Percentiles rank a stretch among this genome's conserved stretches.
These are phyloP conservation scores for Trogon melanurus DNA, from an alignment of 2,113 vertebrate species.

Conservation along the genomic window DNA sequence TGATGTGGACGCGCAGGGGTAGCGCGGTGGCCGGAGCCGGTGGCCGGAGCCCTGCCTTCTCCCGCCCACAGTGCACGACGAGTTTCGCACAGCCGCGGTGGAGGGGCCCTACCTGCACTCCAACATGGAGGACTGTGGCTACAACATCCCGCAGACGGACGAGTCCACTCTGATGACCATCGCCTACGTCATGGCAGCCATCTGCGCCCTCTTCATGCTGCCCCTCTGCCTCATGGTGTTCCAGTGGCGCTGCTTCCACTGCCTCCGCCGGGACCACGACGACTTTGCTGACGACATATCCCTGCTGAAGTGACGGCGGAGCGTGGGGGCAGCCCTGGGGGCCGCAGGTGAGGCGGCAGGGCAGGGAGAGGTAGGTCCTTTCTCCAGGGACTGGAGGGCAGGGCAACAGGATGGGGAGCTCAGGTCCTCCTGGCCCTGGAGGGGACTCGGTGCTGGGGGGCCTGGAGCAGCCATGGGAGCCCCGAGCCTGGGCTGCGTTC, in stretches of 20 bases:
- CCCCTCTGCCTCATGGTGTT: conserved; percentile 98
- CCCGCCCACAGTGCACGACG: conserved; percentile 83
- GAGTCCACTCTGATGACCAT: conserved; percentile 99
- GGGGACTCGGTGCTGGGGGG: not conserved
- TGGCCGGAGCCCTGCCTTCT: not conserved
- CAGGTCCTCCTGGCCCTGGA: not conserved
- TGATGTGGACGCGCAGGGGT: rapidly evolving
- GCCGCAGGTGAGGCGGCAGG: not conserved
- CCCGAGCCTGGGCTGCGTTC: not conserved
- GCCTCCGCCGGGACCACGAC: conserved; percentile 84
- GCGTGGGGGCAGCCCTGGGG: not conserved
- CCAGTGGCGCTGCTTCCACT: conserved; percentile 96
- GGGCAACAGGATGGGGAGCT: not conserved
- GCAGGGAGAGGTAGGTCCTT: not conserved
- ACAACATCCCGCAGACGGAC: conserved; percentile 97
- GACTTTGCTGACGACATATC: conserved; percentile 97
- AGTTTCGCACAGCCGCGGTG: conserved; percentile 89
- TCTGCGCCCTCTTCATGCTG: conserved; percentile 98
- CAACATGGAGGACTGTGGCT: conserved; percentile 96
- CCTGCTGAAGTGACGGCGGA: conserved; percentile 86
- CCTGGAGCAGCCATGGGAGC: not conserved
- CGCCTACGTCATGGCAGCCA: conserved; percentile 97
- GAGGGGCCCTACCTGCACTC: conserved; percentile 88
- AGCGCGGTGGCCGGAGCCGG: rapidly evolving
- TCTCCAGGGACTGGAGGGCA: not conserved